Evolutionary conservation across 1,140 invertebrate genomes (phyloP).

Genomic region (Atta texana): DNA sequence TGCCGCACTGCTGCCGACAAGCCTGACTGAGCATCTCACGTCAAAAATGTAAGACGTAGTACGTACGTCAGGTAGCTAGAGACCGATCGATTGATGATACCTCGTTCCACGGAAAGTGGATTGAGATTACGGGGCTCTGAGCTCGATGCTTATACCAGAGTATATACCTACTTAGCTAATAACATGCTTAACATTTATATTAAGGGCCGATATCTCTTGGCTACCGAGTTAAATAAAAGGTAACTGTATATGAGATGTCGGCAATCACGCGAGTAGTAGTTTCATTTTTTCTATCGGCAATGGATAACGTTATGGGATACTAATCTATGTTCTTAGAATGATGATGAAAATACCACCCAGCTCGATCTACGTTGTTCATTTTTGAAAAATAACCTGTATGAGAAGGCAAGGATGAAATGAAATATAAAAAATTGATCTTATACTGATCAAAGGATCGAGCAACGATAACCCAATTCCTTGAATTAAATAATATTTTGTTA

Average conservation of each 20-base stretch:
- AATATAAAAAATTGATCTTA: no score
- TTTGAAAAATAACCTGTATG: slow-evolving; percentile 6
- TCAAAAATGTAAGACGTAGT: slow-evolving; percentile 61
- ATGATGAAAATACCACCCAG: slow-evolving; percentile 38
- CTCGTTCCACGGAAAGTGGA: slow-evolving; percentile 57
- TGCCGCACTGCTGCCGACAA: slow-evolving; percentile 38
- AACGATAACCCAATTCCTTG: no score
- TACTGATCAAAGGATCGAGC: no score
- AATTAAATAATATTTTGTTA: no score
- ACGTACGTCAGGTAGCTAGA: slow-evolving; percentile 45
- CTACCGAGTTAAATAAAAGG: slow-evolving; percentile 49
- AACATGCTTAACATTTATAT: slow-evolving; percentile 67
- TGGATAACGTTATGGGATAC: slow-evolving; percentile 13
- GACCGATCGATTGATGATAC: slow-evolving; percentile 57
- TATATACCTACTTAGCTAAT: slow-evolving; percentile 67
- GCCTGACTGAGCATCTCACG: slow-evolving; percentile 25
- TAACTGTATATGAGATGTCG: neutral
- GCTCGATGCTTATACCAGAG: slow-evolving; percentile 24
- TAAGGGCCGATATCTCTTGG: slow-evolving; percentile 40
- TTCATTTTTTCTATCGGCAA: neutral
- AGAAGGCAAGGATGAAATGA: neutral
- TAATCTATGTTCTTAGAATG: neutral
- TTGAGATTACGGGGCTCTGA: slow-evolving; percentile 56
- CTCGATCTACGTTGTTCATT: slow-evolving; percentile 18
- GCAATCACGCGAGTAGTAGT: slow-evolving; percentile 55